Evolutionary conservation across 2,113 vertebrate genomes (phyloP), one percentile per base, ranked within the genome.

Genomic region (Machaerirhynchus nigripectus): DNA sequence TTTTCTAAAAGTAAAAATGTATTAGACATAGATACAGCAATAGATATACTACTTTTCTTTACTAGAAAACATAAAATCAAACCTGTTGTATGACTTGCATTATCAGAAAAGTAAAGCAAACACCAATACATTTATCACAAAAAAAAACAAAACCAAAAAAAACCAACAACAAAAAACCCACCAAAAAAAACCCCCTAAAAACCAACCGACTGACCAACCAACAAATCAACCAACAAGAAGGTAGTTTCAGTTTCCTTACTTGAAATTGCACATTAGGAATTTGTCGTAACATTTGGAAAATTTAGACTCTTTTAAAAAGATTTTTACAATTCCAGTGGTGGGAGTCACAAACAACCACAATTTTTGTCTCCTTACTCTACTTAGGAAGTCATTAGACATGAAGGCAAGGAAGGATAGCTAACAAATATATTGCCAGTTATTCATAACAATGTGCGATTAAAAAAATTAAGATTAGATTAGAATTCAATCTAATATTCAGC

Each of bases 191-290:
- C 16, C 5, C n/a, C 23, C 46, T 10, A 7, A 16, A 59, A 24
- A 24, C 13, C 11, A 37, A 63, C 5, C 4, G 13, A 17, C 5
- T 0, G 4, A n/a, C 19, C 4, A 15, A 14, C 1, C 17, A 56
- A 33, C 5, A 16, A 35, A 69, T 3, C 57, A 71, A 33, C 3
- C 10, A 39, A 30, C 4, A 10, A 30, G 10, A 57, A 46, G 6
- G 9, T 42, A 79, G 15, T 17, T 89, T 67, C 47, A n/a, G 6
- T 56, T 84, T 93, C 30, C 13, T 74, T 80, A 27, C 17, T 39
- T 92, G n/a, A 81, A 87, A 47, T 18, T 65, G 10, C 4, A 22
- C 2, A 1, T 16, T 68, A 81, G 11, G 19, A 81, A 77, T 80
- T 80, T 81, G 2, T 16, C 20, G 33, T 18, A n/a, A 28, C 4